A percentile compares a stretch with the other conserved stretches of the same genome.
phyloP scores from a whole-genome alignment of 2,888 invertebrate species.

The Slavum lentiscoides region DNA sequence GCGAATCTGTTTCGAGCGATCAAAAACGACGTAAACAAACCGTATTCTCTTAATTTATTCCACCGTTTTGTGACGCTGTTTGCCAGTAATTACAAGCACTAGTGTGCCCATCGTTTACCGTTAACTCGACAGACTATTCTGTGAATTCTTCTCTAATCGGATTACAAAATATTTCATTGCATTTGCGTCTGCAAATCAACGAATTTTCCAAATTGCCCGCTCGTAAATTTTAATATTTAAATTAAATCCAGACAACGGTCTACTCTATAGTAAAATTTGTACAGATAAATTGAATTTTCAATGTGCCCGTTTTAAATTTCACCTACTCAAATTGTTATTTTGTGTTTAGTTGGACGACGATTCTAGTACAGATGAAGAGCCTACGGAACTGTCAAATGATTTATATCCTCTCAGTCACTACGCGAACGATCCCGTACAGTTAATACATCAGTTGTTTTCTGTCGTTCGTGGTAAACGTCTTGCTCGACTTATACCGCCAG shows the following conservation, averaged over 20 bases:
- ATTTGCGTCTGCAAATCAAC: too few relatives aligned
- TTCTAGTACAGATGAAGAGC: conserved; percentile 55
- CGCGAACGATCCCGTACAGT: conserved; percentile 56
- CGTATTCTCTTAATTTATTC: background rate
- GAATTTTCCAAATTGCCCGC: too few relatives aligned
- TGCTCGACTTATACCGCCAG: conserved; percentile 56
- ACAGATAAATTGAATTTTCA: background rate
- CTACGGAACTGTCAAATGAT: conserved; percentile 54
- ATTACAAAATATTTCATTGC: too few relatives aligned
- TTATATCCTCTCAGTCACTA: conserved; percentile 57
- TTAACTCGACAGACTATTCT: too few relatives aligned
- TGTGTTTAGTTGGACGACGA: conserved; percentile 35
- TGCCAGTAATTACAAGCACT: background rate
- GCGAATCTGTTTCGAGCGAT: conserved; percentile 29
- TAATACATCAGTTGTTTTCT: conserved; percentile 57
- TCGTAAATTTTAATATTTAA: too few relatives aligned
- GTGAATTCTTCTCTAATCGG: too few relatives aligned
- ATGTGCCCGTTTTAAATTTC: background rate
- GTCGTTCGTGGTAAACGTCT: conserved; percentile 55
- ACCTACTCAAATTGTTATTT: too few relatives aligned
- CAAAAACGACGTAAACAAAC: conserved; percentile 34
- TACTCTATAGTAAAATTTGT: too few relatives aligned
- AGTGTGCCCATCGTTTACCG: too few relatives aligned
- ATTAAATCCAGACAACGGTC: too few relatives aligned
- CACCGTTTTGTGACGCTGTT: background rate